Evolutionary conservation across 2,888 invertebrate genomes (phyloP), one percentile per base, ranked within the genome.

Genomic region (Callinectes sapidus): DNA sequence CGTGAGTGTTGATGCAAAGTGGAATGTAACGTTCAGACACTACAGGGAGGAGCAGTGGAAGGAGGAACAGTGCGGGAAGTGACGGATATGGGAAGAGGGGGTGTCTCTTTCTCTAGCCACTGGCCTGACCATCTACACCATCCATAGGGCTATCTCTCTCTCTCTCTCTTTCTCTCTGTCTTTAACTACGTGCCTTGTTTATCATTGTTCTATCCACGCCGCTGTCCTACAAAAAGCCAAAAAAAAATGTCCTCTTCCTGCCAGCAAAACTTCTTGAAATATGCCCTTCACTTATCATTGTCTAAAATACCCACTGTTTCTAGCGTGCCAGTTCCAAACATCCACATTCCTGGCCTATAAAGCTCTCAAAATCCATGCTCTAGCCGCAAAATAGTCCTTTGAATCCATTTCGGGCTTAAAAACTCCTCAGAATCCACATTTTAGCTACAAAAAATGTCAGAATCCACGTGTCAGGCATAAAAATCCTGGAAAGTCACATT

Each of bases 1-100:
- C 81, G 35, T 35, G 81, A 3, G 81, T 10, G 28, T 23, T 77
- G 71, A 81, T 35, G 6, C 81, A 32, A 32, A 81, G 81, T 81
- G 81, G 81, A 81, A 81, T 81, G 81, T 81, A 81, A 81, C 35
- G 81, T 81, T 81, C 35, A 16, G 35, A 81, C 35, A 81, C 81
- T 81, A 35, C 32, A 32, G 81, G 81, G n/a, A 35, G 81, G 81
- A 35, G 32, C 35, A 14, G 32, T 35, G 35, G 35, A 32, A 81
- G 32, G 71, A 28, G 61, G 48, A 48, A 48, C 48, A 48, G 48
- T 48, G 48, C 48, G 48, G 48, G 71, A 77, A 77, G 13, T 77
- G 28, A 77, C 13, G n/a, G 28, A 28, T 77, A 81, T 32, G 81
- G n/a, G 81, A 35, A 35, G 35, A 35, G 35, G 35, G 61, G 48